A percentile compares a stretch with the other conserved stretches of the same genome.
Evolutionary conservation across 2,797 vertebrate genomes (phyloP).

Genomic region (Sciurus vulgaris): DNA sequence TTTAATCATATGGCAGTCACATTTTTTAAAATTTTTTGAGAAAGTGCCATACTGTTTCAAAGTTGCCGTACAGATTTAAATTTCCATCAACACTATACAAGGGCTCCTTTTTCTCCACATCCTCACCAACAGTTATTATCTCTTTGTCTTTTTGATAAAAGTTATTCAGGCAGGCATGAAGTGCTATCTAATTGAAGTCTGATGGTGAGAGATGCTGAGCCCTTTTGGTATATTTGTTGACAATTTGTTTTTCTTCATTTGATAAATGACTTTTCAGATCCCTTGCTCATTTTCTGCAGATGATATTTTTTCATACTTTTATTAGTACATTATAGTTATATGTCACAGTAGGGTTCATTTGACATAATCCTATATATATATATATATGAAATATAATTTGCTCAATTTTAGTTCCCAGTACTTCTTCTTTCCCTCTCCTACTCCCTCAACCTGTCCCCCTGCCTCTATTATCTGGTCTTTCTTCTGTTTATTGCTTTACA

Average conservation of each 20-base stretch:
- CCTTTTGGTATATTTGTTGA: not conserved
- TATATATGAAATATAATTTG: too few relatives aligned
- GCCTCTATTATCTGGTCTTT: too few relatives aligned
- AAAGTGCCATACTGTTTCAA: not conserved
- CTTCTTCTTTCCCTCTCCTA: too few relatives aligned
- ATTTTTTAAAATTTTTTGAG: not conserved
- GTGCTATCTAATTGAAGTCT: not conserved
- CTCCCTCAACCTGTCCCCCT: too few relatives aligned
- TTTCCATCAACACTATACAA: not conserved
- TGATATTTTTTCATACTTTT: too few relatives aligned
- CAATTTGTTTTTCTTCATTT: not conserved
- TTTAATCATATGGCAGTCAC: not conserved
- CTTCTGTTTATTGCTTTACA: too few relatives aligned
- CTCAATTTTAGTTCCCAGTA: too few relatives aligned
- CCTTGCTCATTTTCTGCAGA: not conserved
- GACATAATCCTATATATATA: too few relatives aligned
- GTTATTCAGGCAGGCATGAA: not conserved
- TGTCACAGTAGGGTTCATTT: too few relatives aligned
- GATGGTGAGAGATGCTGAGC: not conserved
- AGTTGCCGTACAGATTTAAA: not conserved
- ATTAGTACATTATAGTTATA: too few relatives aligned
- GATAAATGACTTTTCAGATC: not conserved
- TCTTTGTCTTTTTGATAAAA: not conserved
- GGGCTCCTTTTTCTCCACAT: not conserved
- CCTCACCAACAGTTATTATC: not conserved